Percentiles rank a stretch among this genome's conserved stretches.
Evolutionary conservation across 2,888 invertebrate genomes (phyloP).

Genomic region (Eubasilissa splendida): DNA sequence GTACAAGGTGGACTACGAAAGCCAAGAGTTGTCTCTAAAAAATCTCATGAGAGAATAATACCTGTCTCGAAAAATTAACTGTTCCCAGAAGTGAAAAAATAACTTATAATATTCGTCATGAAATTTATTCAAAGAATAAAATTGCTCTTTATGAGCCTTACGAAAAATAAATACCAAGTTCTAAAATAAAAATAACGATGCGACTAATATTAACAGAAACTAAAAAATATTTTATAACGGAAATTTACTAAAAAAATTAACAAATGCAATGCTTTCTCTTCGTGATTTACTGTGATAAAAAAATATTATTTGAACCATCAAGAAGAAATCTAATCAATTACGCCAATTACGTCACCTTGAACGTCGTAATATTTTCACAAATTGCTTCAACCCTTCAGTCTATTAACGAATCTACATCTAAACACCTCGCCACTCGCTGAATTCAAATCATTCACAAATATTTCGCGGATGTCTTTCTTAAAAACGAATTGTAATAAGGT

Average conservation of each 20-base stretch:
- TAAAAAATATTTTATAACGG: too few species aligned
- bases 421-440: background rate
- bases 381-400: background rate
- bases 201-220: background rate
- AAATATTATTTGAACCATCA: background rate
- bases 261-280: background rate
- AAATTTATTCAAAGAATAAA: constrained; percentile 17
- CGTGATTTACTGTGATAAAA: background rate
- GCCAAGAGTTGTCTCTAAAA: too few species aligned
- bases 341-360: background rate
- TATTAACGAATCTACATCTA: background rate
- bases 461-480: background rate
- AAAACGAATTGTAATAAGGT: too few species aligned
- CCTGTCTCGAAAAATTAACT: background rate
- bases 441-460: background rate
- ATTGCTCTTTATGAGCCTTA: constrained; percentile 4
- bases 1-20: too few species aligned
- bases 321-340: background rate
- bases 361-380: background rate
- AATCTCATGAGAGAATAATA: too few species aligned
- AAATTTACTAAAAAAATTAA: background rate
- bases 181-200: background rate
- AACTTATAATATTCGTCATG: background rate
- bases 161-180: constrained; percentile 7
- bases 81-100: background rate